Evolutionary conservation across 2,888 invertebrate species (phyloP).

Genomic region (Nowickia ferox): DNA sequence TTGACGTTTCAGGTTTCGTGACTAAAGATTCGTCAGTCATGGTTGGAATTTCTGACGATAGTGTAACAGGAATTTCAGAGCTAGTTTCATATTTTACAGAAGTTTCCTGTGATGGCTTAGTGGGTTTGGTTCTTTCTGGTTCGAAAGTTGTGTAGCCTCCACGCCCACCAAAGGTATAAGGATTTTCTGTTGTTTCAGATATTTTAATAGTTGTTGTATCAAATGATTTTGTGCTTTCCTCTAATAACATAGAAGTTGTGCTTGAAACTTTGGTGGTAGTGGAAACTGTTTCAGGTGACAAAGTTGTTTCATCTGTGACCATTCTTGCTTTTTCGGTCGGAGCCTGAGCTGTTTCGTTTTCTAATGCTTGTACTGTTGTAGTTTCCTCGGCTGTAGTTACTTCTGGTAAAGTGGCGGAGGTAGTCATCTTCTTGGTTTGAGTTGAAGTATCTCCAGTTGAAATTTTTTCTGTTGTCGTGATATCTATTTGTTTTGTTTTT

Average conservation of each 20-base stretch:
- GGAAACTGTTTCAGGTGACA: neutral
- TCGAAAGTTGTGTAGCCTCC: neutral
- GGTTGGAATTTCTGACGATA: too few relatives aligned
- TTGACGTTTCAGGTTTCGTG: neutral
- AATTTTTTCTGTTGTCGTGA: neutral
- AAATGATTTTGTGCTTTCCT: neutral
- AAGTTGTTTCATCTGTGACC: neutral
- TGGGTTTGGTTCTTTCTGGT: too few relatives aligned
- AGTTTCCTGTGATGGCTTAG: too few relatives aligned
- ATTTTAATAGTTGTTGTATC: neutral
- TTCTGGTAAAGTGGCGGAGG: neutral
- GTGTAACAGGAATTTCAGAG: neutral
- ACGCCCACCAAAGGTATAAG: neutral
- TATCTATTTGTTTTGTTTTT: neutral
- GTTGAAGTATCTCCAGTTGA: neutral
- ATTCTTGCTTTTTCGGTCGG: neutral
- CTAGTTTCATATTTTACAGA: too few relatives aligned
- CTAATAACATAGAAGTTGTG: neutral
- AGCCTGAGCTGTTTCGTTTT: neutral
- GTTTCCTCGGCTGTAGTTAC: neutral
- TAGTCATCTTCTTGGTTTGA: neutral
- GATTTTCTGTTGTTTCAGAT: neutral
- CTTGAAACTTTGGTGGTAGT: too few relatives aligned
- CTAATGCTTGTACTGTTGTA: neutral
- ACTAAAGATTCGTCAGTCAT: too few relatives aligned